Conservation (phyloP, 1,140 invertebrate genomes). For the Neuroterus valhalla region DNA sequence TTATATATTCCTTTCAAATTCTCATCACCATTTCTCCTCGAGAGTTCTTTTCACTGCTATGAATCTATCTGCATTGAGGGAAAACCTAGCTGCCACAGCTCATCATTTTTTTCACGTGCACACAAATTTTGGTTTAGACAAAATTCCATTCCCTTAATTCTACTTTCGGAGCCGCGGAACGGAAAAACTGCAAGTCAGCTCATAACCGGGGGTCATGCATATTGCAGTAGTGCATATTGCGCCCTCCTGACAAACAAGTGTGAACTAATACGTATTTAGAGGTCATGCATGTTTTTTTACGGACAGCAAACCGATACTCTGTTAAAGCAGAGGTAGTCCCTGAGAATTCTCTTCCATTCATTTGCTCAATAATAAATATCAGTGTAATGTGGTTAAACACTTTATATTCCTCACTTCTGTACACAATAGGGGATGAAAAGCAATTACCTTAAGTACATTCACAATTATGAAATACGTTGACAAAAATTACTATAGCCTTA, state of each 20-base stretch:
- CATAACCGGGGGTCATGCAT: conserved; percentile 25
- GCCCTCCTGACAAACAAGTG: conserved; percentile 12
- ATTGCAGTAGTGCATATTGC: conserved; percentile 26
- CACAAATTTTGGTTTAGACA: conserved; percentile 3
- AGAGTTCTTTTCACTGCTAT: too few relatives aligned
- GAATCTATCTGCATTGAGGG: too few relatives aligned
- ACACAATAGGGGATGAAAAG: neutral
- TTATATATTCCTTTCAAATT: too few relatives aligned
- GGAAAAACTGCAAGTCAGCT: conserved; percentile 15
- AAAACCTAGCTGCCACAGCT: too few relatives aligned
- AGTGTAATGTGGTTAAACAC: conserved; percentile 19
- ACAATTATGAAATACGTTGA: neutral
- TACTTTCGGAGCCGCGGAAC: conserved; percentile 15
- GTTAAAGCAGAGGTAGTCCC: neutral
- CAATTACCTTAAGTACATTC: neutral
- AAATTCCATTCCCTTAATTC: conserved; percentile 13
- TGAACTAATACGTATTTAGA: conserved; percentile 1
- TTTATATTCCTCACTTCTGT: neutral
- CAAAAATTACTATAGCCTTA: neutral
- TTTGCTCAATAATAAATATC: conserved; percentile 11
- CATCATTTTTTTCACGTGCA: too few relatives aligned
- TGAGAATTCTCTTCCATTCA: conserved; percentile 9
- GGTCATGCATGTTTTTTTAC: neutral
- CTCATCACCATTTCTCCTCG: too few relatives aligned
- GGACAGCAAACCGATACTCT: conserved; percentile 3